These are phyloP conservation scores for Tinamus major DNA, from an alignment of 2,797 vertebrate genomes.

Conservation along the genomic window DNA sequence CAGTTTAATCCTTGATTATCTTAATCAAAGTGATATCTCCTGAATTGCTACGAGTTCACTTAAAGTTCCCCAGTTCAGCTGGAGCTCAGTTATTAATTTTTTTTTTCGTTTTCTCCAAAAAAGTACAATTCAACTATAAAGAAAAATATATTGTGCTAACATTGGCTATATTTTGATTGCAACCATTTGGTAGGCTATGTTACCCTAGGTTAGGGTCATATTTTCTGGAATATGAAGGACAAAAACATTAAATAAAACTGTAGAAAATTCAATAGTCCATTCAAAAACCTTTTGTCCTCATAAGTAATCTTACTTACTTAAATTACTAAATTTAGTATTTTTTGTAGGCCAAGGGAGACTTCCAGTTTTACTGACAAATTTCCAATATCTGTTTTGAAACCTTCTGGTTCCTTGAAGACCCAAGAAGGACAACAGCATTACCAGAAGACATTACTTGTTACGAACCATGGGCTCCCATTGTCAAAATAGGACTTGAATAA, in stretches of 20 bases:
- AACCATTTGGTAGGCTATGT: neutral
- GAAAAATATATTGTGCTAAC: neutral
- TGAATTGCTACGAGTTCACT: neutral
- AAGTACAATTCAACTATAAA: neutral
- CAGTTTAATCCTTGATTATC: neutral
- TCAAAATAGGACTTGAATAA: constrained; percentile 14
- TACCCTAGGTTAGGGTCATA: neutral
- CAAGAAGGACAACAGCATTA: neutral
- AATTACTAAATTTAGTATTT: neutral
- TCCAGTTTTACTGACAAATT: neutral
- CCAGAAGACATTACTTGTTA: neutral
- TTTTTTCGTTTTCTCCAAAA: neutral
- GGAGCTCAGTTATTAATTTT: neutral
- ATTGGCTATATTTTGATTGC: neutral
- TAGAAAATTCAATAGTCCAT: neutral
- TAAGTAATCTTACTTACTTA: neutral
- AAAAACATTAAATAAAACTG: neutral
- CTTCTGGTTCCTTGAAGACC: neutral
- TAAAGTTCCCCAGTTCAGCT: neutral
- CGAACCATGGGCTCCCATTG: neutral
- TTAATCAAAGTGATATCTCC: neutral
- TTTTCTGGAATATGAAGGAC: neutral
- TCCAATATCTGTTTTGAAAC: constrained; percentile 5
- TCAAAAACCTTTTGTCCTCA: neutral
- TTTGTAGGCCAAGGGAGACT: neutral